Evolutionary conservation across 2,888 invertebrate species (phyloP).

Genomic region (Trachelus iudaicus): DNA sequence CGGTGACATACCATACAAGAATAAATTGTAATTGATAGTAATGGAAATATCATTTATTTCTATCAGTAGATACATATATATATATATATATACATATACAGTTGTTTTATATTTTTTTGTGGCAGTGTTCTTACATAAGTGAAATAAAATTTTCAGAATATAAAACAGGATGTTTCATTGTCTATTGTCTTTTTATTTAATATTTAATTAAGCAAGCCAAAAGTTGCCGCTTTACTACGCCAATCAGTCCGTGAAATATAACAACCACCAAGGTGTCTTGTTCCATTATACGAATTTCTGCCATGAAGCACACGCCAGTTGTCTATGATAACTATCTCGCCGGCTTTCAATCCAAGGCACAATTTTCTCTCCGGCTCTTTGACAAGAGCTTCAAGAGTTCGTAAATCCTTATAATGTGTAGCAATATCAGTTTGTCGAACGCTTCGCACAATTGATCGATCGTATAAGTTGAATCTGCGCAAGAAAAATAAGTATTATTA

Average conservation of each 20-base stretch:
- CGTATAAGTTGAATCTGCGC: constrained; percentile 78
- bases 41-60: too few relatives aligned
- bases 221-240: constrained; percentile 69
- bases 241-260: constrained; percentile 80
- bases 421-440: constrained; percentile 67
- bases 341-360: constrained; percentile 74
- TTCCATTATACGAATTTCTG: constrained; percentile 75
- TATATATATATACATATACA: too few relatives aligned
- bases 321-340: constrained; percentile 78
- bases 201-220: constrained; percentile 17
- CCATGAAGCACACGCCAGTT: constrained; percentile 86
- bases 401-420: constrained; percentile 73
- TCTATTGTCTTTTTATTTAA: too few relatives aligned
- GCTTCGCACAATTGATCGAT: constrained; percentile 75
- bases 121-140: too few relatives aligned
- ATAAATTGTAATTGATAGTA: too few relatives aligned
- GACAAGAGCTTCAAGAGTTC: constrained; percentile 68
- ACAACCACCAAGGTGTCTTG: constrained; percentile 75
- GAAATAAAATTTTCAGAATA: too few relatives aligned
- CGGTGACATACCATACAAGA: too few relatives aligned
- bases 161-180: too few relatives aligned
- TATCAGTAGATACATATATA: too few relatives aligned
- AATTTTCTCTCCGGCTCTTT: constrained; percentile 68
- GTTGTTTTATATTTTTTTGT: too few relatives aligned
- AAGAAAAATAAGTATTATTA: constrained; percentile 2